phyloP scores from a whole-genome alignment of 2,888 invertebrate species.

The Apodemia duryi region DNA sequence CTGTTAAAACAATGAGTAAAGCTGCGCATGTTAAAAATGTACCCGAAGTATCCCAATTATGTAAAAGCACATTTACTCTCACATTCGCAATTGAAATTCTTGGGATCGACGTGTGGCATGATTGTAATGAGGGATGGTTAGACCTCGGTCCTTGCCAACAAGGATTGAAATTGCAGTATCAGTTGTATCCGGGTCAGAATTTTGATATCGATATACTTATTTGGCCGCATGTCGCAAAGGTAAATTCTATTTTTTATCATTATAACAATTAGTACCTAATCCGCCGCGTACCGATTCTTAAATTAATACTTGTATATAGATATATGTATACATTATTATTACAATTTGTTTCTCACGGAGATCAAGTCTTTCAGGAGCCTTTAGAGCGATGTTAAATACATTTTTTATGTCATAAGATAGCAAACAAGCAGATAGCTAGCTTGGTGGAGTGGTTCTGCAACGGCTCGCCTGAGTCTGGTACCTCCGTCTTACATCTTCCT shows the following conservation, averaged over 20 bases:
- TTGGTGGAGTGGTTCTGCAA: too few relatives aligned
- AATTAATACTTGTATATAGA: too few relatives aligned
- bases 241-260: constrained; percentile 27
- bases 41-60: constrained; percentile 23
- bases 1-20: constrained; percentile 30
- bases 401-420: too few relatives aligned
- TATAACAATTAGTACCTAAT: too few relatives aligned
- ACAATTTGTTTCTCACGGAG: too few relatives aligned
- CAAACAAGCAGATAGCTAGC: too few relatives aligned
- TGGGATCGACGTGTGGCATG: constrained; percentile 55
- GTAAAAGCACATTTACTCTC: constrained; percentile 45
- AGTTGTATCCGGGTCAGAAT: constrained; percentile 50
- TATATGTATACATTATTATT: too few relatives aligned
- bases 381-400: too few relatives aligned
- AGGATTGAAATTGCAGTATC: constrained; percentile 55
- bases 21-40: constrained; percentile 24
- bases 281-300: too few relatives aligned
- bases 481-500: too few relatives aligned
- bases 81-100: constrained; percentile 62
- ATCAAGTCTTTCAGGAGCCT: too few relatives aligned
- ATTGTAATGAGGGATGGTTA: constrained; percentile 53
- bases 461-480: too few relatives aligned
- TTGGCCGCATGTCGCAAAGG: constrained; percentile 66
- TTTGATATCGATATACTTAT: constrained; percentile 57
- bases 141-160: constrained; percentile 49